Base-by-base conservation (phyloP, 2,888 invertebrate species). In the Tridacna gigas region DNA sequence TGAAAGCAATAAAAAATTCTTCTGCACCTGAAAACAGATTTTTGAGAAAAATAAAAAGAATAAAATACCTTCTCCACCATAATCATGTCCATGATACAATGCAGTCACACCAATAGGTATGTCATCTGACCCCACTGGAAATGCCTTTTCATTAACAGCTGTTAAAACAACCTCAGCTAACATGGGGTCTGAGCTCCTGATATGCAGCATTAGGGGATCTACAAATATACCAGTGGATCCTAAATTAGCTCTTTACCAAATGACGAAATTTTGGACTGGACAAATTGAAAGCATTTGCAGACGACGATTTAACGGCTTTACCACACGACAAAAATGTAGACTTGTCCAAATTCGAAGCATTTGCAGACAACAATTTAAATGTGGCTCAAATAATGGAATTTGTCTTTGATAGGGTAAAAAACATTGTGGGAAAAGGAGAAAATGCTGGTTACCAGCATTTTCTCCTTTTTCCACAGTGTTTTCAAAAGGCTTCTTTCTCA, bases 401-500 rank as follows among this genome's bases (percentile, higher is more conserved):
- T 56, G 20, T 56, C 3, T 9, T 15, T 5, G 18, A 3, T 5
- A 9, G 20, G 20, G 56, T 56, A 20, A 11, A 56, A 56, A 56
- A 56, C 56, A 56, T 56, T 56, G 56, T 56, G 56, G 56, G 18
- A 56, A 56, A 56, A 56, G 56, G 56, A 56, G 56, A 56, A 56
- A 56, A 20, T 56, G 56, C 56, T 56, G 18, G 11, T 56, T 56
- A 20, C 20, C 18, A 56, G 56, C 11, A 56, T 20, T 56, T 56
- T 56, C 56, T 56, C 20, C 56, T 56, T 56, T 56, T 5, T 11
- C 56, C 15, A 56, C 56, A 56, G 9, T 56, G 56, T 56, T 56
- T 56, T 56, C 56, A 56, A 56, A 56, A 56, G 56, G 56, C 2
- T 15, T 56, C 9, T 56, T 15, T 11, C 20, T 11, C 51, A 51